Evolutionary conservation across 1,140 invertebrate species (phyloP).

Genomic region (Platyscapa corneri): DNA sequence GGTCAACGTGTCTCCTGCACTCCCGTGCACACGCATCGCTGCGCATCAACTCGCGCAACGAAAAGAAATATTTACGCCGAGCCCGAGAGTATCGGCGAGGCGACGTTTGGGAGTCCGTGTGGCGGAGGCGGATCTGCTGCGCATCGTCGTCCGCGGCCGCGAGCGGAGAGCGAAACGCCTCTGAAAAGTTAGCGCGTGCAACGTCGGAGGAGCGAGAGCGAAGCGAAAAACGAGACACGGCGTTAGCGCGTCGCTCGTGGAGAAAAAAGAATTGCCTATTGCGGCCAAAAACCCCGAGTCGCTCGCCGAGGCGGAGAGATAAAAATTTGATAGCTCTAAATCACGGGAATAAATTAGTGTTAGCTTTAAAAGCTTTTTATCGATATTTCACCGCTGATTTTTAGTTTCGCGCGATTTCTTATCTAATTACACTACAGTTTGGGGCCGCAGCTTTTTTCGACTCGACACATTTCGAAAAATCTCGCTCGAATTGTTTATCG

Average conservation of each 20-base stretch:
- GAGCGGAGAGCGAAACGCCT: too few relatives aligned
- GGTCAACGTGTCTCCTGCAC: constrained; percentile 65
- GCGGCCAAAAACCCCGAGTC: too few relatives aligned
- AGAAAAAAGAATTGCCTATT: too few relatives aligned
- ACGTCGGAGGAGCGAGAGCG: too few relatives aligned
- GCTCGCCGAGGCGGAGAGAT: not conserved
- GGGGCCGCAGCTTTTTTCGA: not conserved
- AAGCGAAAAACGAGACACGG: too few relatives aligned
- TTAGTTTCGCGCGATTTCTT: not conserved
- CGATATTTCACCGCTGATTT: not conserved
- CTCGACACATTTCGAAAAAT: not conserved
- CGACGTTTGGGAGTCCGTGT: too few relatives aligned
- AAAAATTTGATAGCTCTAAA: not conserved
- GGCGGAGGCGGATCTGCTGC: too few relatives aligned
- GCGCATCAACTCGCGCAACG: not conserved
- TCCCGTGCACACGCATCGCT: constrained; percentile 27
- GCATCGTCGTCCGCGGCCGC: too few relatives aligned
- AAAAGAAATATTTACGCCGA: not conserved
- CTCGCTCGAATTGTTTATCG: not conserved
- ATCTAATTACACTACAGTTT: not conserved
- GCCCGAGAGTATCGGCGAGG: too few relatives aligned
- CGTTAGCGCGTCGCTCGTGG: too few relatives aligned
- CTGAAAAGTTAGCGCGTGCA: too few relatives aligned
- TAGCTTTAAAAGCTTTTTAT: not conserved
- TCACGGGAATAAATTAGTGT: not conserved